Conservation (phyloP, 2,797 vertebrate species). For the Catharus ustulatus region DNA sequence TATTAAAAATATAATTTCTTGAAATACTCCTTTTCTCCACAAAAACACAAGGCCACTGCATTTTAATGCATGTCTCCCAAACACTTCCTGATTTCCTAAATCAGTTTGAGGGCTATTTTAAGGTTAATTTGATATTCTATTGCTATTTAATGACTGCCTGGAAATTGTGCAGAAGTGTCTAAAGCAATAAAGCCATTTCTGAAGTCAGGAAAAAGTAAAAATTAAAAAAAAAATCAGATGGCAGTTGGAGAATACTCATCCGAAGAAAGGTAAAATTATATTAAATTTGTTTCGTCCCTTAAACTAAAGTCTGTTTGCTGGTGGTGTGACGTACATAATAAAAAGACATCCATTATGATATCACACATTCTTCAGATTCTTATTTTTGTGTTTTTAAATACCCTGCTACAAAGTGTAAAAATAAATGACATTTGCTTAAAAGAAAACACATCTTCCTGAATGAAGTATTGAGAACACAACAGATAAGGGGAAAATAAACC, state of each 20-base stretch:
- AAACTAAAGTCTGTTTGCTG: not conserved
- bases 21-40: not conserved
- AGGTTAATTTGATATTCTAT: not conserved
- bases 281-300: not conserved
- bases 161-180: not conserved
- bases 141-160: conserved; percentile 7
- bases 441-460: not conserved
- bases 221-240: not conserved
- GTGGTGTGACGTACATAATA: not conserved
- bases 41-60: not conserved
- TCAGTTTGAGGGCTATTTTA: conserved; percentile 27
- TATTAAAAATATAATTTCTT: not conserved
- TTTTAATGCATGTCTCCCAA: not conserved
- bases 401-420: not conserved
- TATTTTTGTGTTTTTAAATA: not conserved
- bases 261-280: not conserved
- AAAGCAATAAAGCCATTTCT: conserved; percentile 21
- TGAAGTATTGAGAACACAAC: not conserved
- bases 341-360: not conserved
- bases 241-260: not conserved
- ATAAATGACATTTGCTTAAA: not conserved
- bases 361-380: not conserved
- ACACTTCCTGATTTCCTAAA: not conserved
- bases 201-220: not conserved
- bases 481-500: not conserved